A percentile compares a stretch with the other conserved stretches of the same genome.
Conservation (phyloP, 2,113 vertebrate species). For the Grallaria varia region DNA sequence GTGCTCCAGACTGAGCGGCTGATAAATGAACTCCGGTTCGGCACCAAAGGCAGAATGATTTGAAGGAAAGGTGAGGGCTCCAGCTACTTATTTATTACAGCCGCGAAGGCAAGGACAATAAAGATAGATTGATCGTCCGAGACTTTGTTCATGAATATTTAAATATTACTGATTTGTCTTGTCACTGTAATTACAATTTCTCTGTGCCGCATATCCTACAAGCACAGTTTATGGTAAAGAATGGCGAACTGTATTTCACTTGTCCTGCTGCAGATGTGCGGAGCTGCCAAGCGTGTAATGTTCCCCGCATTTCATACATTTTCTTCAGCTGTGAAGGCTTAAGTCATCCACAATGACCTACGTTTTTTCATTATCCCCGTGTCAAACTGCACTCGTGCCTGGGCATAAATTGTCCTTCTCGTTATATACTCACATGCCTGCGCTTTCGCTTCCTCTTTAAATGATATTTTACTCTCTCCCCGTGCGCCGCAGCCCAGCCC, state of each 20-base stretch:
- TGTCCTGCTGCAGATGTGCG: constrained; percentile 79
- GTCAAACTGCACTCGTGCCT: constrained; percentile 91
- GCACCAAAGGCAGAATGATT: constrained; percentile 30
- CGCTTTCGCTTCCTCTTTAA: constrained; percentile 73
- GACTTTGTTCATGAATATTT: constrained; percentile 88
- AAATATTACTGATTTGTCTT: constrained; percentile 88
- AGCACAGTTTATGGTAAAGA: constrained; percentile 83
- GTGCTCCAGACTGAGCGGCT: neutral
- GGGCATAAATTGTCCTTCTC: constrained; percentile 99
- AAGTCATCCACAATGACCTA: constrained; percentile 98
- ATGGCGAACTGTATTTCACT: constrained; percentile 86
- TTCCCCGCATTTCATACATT: constrained; percentile 96
- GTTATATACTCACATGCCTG: constrained; percentile 86
- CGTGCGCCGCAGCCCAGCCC: neutral
- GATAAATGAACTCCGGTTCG: constrained; percentile 25
- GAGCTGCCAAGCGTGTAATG: constrained; percentile 89
- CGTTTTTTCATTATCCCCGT: constrained; percentile 98
- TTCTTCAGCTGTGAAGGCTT: constrained; percentile 91
- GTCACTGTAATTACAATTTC: constrained; percentile 89
- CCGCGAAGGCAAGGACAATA: constrained; percentile 82
- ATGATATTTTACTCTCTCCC: constrained; percentile 76
- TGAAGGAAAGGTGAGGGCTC: constrained; percentile 72
- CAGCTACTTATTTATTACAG: constrained; percentile 82
- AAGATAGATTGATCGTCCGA: constrained; percentile 85
- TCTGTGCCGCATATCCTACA: constrained; percentile 80